Base-by-base conservation (phyloP, 2,797 vertebrate species). In the Phaenicophaeus curvirostris region DNA sequence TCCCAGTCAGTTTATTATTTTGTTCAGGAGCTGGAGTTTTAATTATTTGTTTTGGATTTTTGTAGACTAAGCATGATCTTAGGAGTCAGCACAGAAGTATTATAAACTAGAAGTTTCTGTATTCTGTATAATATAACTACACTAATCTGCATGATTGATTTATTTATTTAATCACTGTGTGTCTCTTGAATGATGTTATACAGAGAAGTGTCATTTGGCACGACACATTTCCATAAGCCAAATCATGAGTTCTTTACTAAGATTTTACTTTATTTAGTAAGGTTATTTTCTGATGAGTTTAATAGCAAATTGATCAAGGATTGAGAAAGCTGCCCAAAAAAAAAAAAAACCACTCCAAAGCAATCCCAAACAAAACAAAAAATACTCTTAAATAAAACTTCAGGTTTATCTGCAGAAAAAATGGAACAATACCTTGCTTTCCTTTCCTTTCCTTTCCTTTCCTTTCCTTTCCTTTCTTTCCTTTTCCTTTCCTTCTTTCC, bases 31-130 rank as follows among this genome's bases (percentile, higher is more conserved):
- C 24, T 81, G 41, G 57, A 87, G 67, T 66, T 95, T 55, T 84
- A 4, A 94, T 91, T 93, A 76, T 95, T 96, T 95, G 31, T 25
- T 88, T 93, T 86, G 39, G n/a, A 41, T 71, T 96, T 78, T 91
- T 90, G 65, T 92, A 91, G 74, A 67, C 79, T 87, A 88, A 91
- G 83, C 39, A 28, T 63, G 46, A 67, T 94, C 28, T 89, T 85
- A 90, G 85, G 72, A 84, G 83, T 89, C 68, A 91, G 58, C 59
- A 44, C 57, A 69, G 65, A 72, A 82, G 25, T 75, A 85, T 84
- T 93, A 48, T 75, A 87, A 92, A 91, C 53, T 51, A 48, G 53
- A 78, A n/a, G 66, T 94, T 91, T 89, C 66, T 94, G n/a, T 82
- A 9, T 93, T 87, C 75, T 87, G 35, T 67, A 25, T 41, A 67